Evolutionary conservation across 1,140 invertebrate genomes (phyloP).

Genomic region (Apocrypta bakeri): DNA sequence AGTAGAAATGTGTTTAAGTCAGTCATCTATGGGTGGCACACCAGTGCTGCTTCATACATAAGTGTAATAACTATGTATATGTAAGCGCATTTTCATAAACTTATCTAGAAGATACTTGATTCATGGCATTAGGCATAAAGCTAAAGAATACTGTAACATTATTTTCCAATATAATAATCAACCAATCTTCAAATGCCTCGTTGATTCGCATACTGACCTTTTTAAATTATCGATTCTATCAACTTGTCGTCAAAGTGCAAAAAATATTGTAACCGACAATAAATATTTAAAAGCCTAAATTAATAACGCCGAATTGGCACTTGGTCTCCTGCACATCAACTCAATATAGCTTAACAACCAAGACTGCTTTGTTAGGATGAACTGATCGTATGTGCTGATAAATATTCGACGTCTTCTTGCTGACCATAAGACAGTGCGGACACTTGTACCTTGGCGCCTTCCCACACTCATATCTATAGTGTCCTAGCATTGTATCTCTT

Average conservation of each 20-base stretch:
- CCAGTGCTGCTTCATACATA: not conserved
- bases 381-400: constrained; percentile 69
- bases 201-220: not conserved
- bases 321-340: not conserved
- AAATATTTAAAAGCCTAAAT: too few relatives aligned
- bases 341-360: constrained; percentile 67
- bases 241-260: too few relatives aligned
- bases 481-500: constrained; percentile 69
- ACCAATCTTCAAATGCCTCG: not conserved
- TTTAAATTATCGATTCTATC: too few relatives aligned
- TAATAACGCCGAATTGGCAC: not conserved
- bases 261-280: too few relatives aligned
- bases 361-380: constrained; percentile 65
- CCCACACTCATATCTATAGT: constrained; percentile 76
- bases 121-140: not conserved
- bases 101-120: not conserved
- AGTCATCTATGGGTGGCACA: not conserved
- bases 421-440: constrained; percentile 72
- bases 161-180: not conserved
- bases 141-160: not conserved
- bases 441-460: constrained; percentile 78
- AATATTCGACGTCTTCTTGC: constrained; percentile 71
- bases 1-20: not conserved
- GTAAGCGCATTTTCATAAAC: not conserved
- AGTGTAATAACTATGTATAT: not conserved